Evolutionary conservation across 2,888 invertebrate species (phyloP).

Genomic region (Sarcophaga variegata): DNA sequence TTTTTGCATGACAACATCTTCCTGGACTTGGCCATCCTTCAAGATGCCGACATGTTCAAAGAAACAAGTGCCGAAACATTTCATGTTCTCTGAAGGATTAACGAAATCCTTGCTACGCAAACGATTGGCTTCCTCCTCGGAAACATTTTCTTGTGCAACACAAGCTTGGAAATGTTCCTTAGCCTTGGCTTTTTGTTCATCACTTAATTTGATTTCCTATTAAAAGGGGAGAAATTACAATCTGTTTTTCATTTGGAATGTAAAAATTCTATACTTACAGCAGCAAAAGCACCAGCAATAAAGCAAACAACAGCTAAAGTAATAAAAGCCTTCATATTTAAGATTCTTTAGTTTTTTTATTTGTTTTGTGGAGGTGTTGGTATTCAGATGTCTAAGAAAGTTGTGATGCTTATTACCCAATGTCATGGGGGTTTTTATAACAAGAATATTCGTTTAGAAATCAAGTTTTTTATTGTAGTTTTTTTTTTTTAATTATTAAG

Average conservation of each 20-base stretch:
- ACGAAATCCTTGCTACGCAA: slow-evolving; percentile 73
- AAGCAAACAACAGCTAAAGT: slow-evolving; percentile 72
- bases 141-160: slow-evolving; percentile 70
- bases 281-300: slow-evolving; percentile 70
- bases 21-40: slow-evolving; percentile 74
- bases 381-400: not conserved
- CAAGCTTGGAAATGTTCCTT: slow-evolving; percentile 72
- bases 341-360: not conserved
- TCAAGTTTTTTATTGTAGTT: not conserved
- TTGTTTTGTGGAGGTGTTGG: not conserved
- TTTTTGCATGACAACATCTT: slow-evolving; percentile 69
- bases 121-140: slow-evolving; percentile 71
- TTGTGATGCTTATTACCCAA: not conserved
- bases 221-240: not conserved
- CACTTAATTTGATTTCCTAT: slow-evolving; percentile 67
- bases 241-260: not conserved
- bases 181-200: slow-evolving; percentile 75
- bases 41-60: slow-evolving; percentile 76
- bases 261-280: slow-evolving; percentile 71
- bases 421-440: slow-evolving; percentile 10
- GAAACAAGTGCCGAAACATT: slow-evolving; percentile 79
- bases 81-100: slow-evolving; percentile 70
- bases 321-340: slow-evolving; percentile 74
- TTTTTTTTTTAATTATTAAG: not conserved
- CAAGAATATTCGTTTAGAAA: not conserved